phyloP scores from a whole-genome alignment of 35 echinoderm and acorn worm genomes.

The Antedon bifida region DNA sequence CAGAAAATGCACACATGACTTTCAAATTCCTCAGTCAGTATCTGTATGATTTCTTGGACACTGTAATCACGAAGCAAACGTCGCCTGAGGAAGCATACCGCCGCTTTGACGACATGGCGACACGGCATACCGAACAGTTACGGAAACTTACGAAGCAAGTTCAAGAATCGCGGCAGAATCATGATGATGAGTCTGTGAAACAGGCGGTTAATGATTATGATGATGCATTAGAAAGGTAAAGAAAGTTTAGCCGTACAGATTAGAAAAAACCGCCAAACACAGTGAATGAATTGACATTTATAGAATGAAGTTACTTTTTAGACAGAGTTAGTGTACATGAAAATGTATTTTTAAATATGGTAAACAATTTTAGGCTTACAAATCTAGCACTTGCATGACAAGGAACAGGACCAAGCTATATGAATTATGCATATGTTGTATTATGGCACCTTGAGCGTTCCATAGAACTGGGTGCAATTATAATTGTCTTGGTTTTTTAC shows the following conservation, averaged over 20 bases:
- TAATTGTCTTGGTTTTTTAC: no score
- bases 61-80: conserved; percentile 96
- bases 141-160: conserved; percentile 94
- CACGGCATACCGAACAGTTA: conserved; percentile 84
- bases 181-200: conserved; percentile 84
- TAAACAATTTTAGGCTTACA: no score
- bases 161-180: conserved; percentile 64
- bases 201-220: conserved; percentile 95
- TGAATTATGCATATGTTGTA: no score
- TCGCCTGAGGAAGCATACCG: conserved; percentile 87
- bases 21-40: conserved; percentile 93
- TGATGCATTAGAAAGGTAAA: conserved; percentile 84
- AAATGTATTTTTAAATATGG: no score
- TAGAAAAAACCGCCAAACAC: no score
- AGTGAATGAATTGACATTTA: no score
- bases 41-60: conserved; percentile 86
- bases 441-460: no score
- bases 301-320: no score
- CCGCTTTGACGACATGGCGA: conserved; percentile 85
- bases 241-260: neutral
- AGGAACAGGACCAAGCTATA: no score
- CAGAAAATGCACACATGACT: conserved; percentile 95
- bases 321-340: no score
- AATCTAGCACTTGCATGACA: no score
- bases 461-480: no score